Evolutionary conservation across 2,797 vertebrate genomes (phyloP).

Genomic region (Sebastes nivosus): DNA sequence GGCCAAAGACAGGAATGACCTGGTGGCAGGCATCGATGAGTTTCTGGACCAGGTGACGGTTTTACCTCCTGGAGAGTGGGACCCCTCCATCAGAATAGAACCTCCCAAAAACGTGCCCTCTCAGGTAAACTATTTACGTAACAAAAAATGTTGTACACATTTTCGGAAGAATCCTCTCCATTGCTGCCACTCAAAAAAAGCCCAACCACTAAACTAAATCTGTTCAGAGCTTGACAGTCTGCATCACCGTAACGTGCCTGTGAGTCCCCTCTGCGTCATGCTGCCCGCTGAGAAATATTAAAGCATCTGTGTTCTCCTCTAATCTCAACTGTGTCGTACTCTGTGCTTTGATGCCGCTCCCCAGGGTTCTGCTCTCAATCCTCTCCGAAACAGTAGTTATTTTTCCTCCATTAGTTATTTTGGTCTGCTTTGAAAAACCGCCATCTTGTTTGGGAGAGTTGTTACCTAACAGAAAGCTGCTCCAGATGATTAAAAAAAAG

Average conservation of each 20-base stretch:
- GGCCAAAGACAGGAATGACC: constrained; percentile 97
- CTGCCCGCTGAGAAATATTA: constrained; percentile 23
- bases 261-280: neutral
- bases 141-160: neutral
- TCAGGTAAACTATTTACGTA: constrained; percentile 82
- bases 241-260: neutral
- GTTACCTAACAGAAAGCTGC: neutral
- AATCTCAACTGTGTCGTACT: constrained; percentile 25
- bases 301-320: constrained; percentile 46
- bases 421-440: constrained; percentile 16
- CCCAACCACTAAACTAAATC: neutral
- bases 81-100: constrained; percentile 98
- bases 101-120: constrained; percentile 99
- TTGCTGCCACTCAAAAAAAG: neutral
- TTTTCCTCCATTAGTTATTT: constrained; percentile 47
- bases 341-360: constrained; percentile 47
- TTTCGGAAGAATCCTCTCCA: neutral
- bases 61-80: constrained; percentile 98
- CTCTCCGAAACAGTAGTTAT: constrained; percentile 38
- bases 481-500: neutral
- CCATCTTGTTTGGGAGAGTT: constrained; percentile 28
- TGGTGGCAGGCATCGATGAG: constrained; percentile 97
- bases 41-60: constrained; percentile 99
- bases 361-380: constrained; percentile 63
- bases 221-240: neutral